Evolutionary conservation across 2,888 invertebrate genomes (phyloP).

Genomic region (Monochamus alternatus): DNA sequence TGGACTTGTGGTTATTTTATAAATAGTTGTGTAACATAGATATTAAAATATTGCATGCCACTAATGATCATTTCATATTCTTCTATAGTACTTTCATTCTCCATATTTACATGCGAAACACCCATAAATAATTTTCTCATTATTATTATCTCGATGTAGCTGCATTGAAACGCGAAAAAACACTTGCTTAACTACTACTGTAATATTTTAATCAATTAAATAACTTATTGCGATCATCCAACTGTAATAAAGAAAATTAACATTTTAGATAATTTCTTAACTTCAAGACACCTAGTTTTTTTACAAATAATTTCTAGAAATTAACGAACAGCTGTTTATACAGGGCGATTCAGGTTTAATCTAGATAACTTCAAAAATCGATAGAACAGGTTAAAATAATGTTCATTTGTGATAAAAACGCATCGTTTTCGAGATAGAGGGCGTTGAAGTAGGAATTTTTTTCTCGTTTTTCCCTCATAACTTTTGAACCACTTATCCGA

Average conservation of each 20-base stretch:
- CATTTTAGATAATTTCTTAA: neutral
- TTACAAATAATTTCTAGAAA: neutral
- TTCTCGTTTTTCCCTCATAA: too few species aligned
- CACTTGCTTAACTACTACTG: neutral
- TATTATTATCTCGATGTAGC: conserved; percentile 12
- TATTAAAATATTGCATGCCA: conserved; percentile 9
- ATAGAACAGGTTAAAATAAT: too few species aligned
- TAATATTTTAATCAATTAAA: conserved; percentile 22
- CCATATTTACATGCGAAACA: conserved; percentile 9
- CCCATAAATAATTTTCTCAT: conserved; percentile 19
- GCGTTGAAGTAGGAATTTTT: too few species aligned
- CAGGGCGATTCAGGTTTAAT: too few species aligned
- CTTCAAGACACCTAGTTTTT: neutral
- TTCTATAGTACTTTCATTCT: conserved; percentile 4
- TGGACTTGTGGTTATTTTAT: neutral
- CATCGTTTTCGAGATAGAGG: too few species aligned
- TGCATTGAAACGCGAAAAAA: conserved; percentile 4
- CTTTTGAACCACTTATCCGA: too few species aligned
- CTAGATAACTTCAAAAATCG: too few species aligned
- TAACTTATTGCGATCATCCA: neutral
- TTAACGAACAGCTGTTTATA: too few species aligned
- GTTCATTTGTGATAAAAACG: too few species aligned
- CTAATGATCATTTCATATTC: conserved; percentile 9
- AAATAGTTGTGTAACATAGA: neutral
- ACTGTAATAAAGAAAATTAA: neutral